Evolutionary conservation across 2,888 invertebrate genomes (phyloP).

Genomic region (Scrobipalpa atriplicella): DNA sequence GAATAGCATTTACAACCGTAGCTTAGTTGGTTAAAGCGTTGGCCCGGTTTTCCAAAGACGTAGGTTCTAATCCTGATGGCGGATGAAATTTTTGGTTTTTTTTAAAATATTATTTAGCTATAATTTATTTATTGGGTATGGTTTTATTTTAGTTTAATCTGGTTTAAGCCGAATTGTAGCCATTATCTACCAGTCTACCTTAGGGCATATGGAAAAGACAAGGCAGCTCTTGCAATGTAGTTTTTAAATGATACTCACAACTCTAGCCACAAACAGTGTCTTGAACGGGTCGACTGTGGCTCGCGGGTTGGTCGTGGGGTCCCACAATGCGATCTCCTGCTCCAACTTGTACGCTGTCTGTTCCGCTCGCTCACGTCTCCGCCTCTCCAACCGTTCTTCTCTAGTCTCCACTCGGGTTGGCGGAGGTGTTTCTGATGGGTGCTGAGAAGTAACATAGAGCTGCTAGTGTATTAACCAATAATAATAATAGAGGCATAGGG

Average conservation of each 20-base stretch:
- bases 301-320: conserved; percentile 89
- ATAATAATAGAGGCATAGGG: not conserved
- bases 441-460: conserved; percentile 84
- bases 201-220: too few species aligned
- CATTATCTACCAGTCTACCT: too few species aligned
- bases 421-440: conserved; percentile 98
- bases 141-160: not conserved
- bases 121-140: too few species aligned
- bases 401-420: conserved; percentile 97
- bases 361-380: conserved; percentile 96
- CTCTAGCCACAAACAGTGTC: conserved; percentile 97
- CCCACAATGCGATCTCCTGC: conserved; percentile 98
- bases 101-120: too few species aligned
- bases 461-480: not conserved
- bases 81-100: too few species aligned
- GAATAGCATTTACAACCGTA: too few species aligned
- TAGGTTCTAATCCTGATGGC: too few species aligned
- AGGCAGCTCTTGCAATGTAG: too few species aligned
- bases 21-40: too few species aligned
- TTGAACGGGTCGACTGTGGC: conserved; percentile 97
- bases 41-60: too few species aligned
- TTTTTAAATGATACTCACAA: conserved; percentile 86
- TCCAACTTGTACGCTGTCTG: conserved; percentile 99
- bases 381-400: conserved; percentile 95
- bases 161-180: too few species aligned